Evolutionary conservation across 2,797 vertebrate genomes (phyloP).

Genomic region (Pipistrellus kuhlii): DNA sequence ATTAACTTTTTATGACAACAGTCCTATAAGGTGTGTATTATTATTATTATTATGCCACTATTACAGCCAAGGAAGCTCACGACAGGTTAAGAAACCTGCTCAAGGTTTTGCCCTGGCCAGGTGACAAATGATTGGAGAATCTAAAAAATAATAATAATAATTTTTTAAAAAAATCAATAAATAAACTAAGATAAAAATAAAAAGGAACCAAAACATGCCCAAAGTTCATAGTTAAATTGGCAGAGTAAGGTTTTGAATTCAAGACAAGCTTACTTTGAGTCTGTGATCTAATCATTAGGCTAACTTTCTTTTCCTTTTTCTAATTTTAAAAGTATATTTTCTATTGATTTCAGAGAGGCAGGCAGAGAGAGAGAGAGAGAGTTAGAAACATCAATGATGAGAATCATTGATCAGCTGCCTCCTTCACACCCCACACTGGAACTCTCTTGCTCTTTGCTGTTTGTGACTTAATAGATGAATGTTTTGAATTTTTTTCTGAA

Average conservation of each 20-base stretch:
- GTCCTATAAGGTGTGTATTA: background rate
- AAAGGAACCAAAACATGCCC: background rate
- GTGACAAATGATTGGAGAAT: background rate
- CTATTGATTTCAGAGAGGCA: too few species aligned
- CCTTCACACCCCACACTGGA: too few species aligned
- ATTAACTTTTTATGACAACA: background rate
- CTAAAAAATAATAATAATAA: background rate
- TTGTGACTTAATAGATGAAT: background rate
- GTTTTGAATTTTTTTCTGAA: slow-evolving; percentile 53
- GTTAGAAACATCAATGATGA: too few species aligned
- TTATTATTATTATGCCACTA: background rate
- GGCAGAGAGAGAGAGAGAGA: too few species aligned
- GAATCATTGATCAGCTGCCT: too few species aligned
- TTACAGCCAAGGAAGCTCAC: background rate
- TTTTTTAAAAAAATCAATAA: background rate
- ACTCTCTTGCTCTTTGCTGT: slow-evolving; percentile 19
- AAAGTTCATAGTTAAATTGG: background rate
- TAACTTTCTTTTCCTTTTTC: background rate
- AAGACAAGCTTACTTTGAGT: background rate
- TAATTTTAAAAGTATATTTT: too few species aligned
- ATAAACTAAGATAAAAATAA: background rate
- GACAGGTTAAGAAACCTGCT: background rate
- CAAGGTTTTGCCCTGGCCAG: background rate
- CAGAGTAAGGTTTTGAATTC: slow-evolving; percentile 18
- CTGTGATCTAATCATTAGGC: background rate